phyloP scores from a whole-genome alignment of 2,113 vertebrate genomes.

The Bombycilla garrulus region DNA sequence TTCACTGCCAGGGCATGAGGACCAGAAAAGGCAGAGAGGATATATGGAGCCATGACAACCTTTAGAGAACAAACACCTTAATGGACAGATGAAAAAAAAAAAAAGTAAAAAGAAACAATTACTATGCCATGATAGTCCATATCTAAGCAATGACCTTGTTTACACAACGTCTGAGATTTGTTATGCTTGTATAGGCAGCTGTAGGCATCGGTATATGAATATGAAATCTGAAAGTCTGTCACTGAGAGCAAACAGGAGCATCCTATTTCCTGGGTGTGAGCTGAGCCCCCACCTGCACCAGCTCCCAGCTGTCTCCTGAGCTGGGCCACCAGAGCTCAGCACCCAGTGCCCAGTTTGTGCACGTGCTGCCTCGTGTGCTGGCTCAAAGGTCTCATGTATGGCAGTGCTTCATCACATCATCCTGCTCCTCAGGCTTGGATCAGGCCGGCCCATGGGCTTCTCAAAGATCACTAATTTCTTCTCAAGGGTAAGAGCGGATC shows the following conservation, averaged over 20 bases:
- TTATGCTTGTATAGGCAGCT: constrained; percentile 63
- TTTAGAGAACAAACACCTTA: constrained; percentile 72
- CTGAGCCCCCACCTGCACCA: neutral
- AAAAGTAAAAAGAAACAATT: neutral
- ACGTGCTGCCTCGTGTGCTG: neutral
- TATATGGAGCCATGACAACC: neutral
- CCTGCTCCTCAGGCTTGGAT: constrained; percentile 31
- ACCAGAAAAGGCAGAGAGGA: neutral
- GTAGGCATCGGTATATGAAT: constrained; percentile 67
- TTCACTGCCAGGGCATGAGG: neutral
- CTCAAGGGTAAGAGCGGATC: constrained; percentile 49
- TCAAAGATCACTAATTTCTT: constrained; percentile 27
- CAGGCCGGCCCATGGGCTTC: constrained; percentile 27
- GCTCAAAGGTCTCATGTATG: constrained; percentile 19
- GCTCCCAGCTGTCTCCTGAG: neutral
- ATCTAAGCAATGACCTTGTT: constrained; percentile 66
- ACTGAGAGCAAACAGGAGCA: constrained; percentile 67
- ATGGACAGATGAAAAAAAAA: constrained; percentile 9
- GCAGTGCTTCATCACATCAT: constrained; percentile 11
- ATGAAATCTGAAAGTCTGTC: constrained; percentile 69
- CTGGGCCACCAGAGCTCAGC: neutral
- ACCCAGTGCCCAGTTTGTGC: neutral
- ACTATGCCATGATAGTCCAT: constrained; percentile 62
- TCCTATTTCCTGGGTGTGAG: constrained; percentile 19
- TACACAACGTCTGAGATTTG: constrained; percentile 56